Evolutionary conservation across 2,888 invertebrate genomes (phyloP).

Genomic region (Coenonympha arcania): DNA sequence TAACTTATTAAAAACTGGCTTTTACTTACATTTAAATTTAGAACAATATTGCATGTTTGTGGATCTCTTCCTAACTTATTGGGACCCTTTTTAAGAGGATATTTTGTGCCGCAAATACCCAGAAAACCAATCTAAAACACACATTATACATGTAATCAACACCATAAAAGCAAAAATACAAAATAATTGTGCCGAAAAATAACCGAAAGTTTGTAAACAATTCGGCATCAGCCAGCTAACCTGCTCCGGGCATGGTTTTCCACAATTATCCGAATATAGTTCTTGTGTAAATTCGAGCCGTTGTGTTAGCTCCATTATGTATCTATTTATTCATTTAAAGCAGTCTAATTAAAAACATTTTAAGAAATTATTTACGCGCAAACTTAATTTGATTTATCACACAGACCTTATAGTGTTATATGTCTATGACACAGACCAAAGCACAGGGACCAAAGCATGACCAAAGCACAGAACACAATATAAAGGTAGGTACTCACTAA

Average conservation of each 20-base stretch:
- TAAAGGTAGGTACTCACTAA: no score
- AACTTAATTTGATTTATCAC: no score
- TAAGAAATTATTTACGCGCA: no score
- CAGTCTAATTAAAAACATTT: neutral
- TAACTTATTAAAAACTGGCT: no score
- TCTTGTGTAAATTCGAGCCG: constrained; percentile 57
- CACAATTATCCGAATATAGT: constrained; percentile 35
- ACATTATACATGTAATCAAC: neutral
- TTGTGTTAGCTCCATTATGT: constrained; percentile 57
- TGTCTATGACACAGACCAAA: no score
- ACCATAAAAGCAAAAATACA: no score
- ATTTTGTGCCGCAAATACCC: constrained; percentile 57
- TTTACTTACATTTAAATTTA: constrained; percentile 59
- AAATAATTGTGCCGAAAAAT: neutral
- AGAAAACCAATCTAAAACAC: constrained; percentile 56
- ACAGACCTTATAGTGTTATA: no score
- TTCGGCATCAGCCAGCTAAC: constrained; percentile 28
- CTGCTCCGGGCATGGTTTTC: constrained; percentile 50
- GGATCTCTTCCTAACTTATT: constrained; percentile 66
- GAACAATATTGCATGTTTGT: constrained; percentile 51
- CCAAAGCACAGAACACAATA: no score
- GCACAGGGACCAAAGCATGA: no score
- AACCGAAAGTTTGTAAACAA: neutral
- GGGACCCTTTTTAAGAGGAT: constrained; percentile 55
- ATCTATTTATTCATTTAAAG: neutral